Base-by-base conservation (phyloP, 1,140 invertebrate genomes). In the Pollicipes pollicipes region DNA sequence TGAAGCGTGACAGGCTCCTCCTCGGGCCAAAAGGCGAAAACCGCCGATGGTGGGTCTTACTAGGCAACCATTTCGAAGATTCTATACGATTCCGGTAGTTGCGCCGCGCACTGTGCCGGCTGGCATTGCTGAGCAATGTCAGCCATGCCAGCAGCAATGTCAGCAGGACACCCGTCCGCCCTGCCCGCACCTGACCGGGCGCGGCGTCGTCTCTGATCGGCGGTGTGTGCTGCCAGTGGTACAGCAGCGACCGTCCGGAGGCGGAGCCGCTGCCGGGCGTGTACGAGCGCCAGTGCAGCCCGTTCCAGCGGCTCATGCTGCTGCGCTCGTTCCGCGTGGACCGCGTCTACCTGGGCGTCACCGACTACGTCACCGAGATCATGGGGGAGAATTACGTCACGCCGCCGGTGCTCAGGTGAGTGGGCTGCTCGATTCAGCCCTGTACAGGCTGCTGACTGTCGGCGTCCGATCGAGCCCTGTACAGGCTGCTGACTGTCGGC, bases 371-470 rank as follows among this genome's bases (percentile, higher is more conserved):
- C 74, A 87, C 84, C 4, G 83, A 85, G 68, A 85, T 84, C 1
- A 91, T 95, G 88, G 90, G 90, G 63, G 88, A 91, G 77, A 85
- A 90, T 78, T 95, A 86, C 76, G 87, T 93, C 35, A 91, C 87
- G 31, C 89, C 91, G 32, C 90, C 90, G 0, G 87, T 90, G 67
- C 85, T 92, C 71, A 86, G 80, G 82, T 83, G 68, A 63, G 66
- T 45, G 10, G 66, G 68, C 27, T 30, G 66, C 29, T 68, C 29
- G 17, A 17, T 68, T 68, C 21, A 68, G 17, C 68, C 29, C 17
- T 30, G 27, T 68, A 68, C 29, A 58, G 66, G 66, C 29, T 26
- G 27, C 68, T 26, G 24, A 66, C 71, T 73, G 45, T 71, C 70
- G 76, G n/a, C n/a, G n/a, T n/a, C n/a, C n/a, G n/a, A n/a, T n/a